Evolutionary conservation across 2,113 vertebrate species (phyloP).

Genomic region (Dermatemys mawii): DNA sequence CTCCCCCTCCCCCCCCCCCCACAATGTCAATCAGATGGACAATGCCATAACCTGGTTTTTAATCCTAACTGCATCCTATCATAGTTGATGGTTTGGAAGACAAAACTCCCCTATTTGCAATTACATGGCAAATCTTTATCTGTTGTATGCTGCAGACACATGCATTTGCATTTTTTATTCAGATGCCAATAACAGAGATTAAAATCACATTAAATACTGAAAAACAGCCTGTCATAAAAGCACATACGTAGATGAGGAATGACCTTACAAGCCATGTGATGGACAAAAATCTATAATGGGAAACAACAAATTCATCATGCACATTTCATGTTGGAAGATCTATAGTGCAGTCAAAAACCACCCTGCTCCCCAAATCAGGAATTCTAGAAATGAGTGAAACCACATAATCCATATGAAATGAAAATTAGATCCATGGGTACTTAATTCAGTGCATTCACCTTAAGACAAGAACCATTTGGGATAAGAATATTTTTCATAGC

Average conservation of each 20-base stretch:
- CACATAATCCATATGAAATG: neutral
- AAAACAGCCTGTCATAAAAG: neutral
- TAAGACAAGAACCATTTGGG: neutral
- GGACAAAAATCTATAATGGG: neutral
- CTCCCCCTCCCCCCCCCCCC: rapidly evolving
- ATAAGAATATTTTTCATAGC: neutral
- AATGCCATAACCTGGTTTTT: neutral
- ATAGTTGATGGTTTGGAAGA: slow-evolving; percentile 36
- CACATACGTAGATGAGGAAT: neutral
- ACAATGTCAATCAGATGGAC: neutral
- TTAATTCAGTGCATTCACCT: neutral
- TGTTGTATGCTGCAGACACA: neutral
- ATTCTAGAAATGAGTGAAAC: neutral
- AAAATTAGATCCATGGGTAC: neutral
- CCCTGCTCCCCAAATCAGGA: neutral
- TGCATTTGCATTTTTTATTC: slow-evolving; percentile 3
- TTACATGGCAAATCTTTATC: neutral
- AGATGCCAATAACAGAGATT: slow-evolving; percentile 37
- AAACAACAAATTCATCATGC: rapidly evolving
- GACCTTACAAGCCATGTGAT: neutral
- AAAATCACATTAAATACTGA: neutral
- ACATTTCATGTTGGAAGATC: rapidly evolving
- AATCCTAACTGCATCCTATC: neutral
- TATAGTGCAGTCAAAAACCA: neutral
- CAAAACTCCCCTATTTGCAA: slow-evolving; percentile 36